Percentiles rank a stretch among this genome's conserved stretches.
Evolutionary conservation across 1,140 invertebrate genomes (phyloP).

Genomic region (Oryctes rhinoceros): DNA sequence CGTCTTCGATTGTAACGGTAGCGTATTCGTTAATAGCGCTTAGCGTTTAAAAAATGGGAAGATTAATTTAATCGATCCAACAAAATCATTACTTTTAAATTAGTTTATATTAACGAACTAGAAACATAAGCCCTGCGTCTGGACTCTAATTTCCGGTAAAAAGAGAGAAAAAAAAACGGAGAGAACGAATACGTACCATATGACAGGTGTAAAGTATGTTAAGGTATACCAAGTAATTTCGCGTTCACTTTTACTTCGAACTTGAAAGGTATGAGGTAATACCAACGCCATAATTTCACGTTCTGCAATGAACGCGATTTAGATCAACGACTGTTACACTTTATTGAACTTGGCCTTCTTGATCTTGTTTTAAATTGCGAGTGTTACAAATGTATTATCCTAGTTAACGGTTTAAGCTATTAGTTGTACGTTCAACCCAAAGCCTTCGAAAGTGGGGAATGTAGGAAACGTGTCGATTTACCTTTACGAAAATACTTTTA

Average conservation of each 20-base stretch:
- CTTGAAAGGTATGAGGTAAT: conserved; percentile 26
- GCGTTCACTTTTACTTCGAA: conserved; percentile 33
- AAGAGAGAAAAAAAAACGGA: not conserved
- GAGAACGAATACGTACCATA: not conserved
- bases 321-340: conserved; percentile 28
- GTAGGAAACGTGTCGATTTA: no score
- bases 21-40: no score
- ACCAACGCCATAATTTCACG: conserved; percentile 13
- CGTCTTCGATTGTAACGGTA: no score
- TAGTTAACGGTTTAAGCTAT: not conserved
- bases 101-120: no score
- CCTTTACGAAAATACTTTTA: no score
- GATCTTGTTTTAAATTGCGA: not conserved
- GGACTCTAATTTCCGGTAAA: not conserved
- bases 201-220: conserved; percentile 5
- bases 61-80: no score
- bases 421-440: no score
- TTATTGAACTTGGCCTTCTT: conserved; percentile 27
- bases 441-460: no score
- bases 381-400: conserved; percentile 13
- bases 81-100: no score
- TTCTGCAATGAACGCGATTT: conserved; percentile 30
- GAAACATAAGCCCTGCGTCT: no score
- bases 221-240: conserved; percentile 1
- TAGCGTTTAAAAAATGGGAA: no score